Base-by-base conservation (phyloP, 2,113 vertebrate genomes). In the Pica pica region DNA sequence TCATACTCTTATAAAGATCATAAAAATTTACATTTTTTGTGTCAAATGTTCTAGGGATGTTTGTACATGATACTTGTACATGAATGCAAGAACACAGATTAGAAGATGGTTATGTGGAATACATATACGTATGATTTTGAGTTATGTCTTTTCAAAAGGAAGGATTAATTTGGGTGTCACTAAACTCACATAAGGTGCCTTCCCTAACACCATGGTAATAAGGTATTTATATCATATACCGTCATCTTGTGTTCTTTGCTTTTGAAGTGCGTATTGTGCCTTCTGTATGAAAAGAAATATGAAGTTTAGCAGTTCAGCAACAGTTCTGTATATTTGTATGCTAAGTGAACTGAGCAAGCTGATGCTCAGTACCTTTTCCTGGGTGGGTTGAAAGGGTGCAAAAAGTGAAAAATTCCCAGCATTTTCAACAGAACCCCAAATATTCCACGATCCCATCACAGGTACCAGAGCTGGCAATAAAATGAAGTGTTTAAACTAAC, bases 31-130 rank as follows among this genome's bases (percentile, higher is more conserved):
- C 6, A 10, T 61, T 46, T 28, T 22, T 22, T 41, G 14, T 42
- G 13, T 53, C 63, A 70, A 10, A 55, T 22, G 10, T 24, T 13
- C 31, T 21, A 10, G 19, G 7, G 19, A 8, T 85, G n/a, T 76
- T 83, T 79, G 16, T 70, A 35, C 2, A 0, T 53, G 3, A 8
- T 11, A 3, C 13, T 59, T 67, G 20, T 64, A 27, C 2, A 0
- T 39, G 23, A 92, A 12, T 39, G n/a, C 10, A 64, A 39, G 33
- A 83, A 39, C 17, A 24, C 17, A 15, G 24, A 50, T 67, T 7
- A 16, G n/a, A 52, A 80, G 22, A 31, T 14, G 6, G 6, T 24
- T 19, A 18, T 22, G 30, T 71, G 39, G 27, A 47, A 73, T 67
- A 5, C 9, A 9, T 37, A 3, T 3, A 12, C 22, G 7, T 59